Evolutionary conservation across 2,797 vertebrate genomes (phyloP).

Genomic region (Periparus ater): DNA sequence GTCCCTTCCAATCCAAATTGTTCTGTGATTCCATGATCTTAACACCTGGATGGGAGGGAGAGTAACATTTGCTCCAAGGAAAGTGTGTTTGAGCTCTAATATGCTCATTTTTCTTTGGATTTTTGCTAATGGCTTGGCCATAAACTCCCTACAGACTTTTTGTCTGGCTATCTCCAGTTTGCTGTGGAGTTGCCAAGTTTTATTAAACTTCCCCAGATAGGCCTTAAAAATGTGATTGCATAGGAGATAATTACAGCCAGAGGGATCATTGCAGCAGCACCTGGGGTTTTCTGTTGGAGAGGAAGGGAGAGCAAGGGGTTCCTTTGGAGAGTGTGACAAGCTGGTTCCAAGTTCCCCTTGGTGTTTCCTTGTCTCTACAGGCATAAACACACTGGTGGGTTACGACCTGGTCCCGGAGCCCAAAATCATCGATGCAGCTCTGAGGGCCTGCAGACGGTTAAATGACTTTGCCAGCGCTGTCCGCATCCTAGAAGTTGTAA

Average conservation of each 20-base stretch:
- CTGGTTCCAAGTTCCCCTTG: not conserved
- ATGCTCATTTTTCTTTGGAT: not conserved
- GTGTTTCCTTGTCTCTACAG: constrained; percentile 67
- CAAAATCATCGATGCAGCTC: constrained; percentile 92
- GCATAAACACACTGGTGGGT: constrained; percentile 92
- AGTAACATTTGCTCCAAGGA: not conserved
- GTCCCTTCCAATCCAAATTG: not conserved
- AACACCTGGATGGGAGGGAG: no score
- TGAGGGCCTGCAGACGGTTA: constrained; percentile 92
- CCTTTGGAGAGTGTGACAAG: not conserved
- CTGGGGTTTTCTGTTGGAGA: not conserved
- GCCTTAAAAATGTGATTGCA: not conserved
- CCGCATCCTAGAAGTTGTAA: constrained; percentile 93
- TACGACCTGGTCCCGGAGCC: constrained; percentile 96
- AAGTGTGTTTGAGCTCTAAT: not conserved
- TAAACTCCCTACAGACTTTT: not conserved
- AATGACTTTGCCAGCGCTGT: constrained; percentile 92
- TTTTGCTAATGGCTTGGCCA: not conserved
- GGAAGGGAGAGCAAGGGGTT: not conserved
- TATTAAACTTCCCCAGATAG: not conserved
- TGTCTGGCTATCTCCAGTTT: not conserved
- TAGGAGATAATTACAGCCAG: not conserved
- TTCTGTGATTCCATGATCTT: not conserved
- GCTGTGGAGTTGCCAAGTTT: not conserved
- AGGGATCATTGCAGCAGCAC: not conserved